Conservation (phyloP, 2,797 vertebrate genomes). For the Melanotaenia boesemani region DNA sequence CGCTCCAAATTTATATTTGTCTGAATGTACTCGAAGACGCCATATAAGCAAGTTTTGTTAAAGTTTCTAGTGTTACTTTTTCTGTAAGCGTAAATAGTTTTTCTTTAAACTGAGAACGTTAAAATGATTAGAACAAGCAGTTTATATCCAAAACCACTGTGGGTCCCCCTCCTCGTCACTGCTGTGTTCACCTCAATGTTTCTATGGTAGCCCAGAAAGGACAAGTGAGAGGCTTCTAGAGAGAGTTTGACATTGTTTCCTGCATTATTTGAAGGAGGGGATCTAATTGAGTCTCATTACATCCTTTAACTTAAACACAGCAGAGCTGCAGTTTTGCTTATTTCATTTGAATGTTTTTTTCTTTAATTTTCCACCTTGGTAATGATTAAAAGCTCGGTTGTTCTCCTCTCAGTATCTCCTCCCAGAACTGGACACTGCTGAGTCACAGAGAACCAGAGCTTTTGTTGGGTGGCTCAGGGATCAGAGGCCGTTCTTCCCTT, state of each 20-base stretch:
- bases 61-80: not conserved
- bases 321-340: not conserved
- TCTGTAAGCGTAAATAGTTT: not conserved
- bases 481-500: constrained; percentile 92
- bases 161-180: no score
- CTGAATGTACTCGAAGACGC: not conserved
- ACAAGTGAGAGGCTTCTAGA: no score
- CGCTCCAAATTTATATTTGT: no score
- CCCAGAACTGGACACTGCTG: constrained; percentile 93
- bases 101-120: no score
- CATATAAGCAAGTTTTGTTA: not conserved
- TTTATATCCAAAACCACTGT: no score
- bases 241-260: no score
- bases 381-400: constrained; percentile 25
- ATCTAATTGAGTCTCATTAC: not conserved
- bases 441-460: constrained; percentile 89
- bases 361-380: not conserved
- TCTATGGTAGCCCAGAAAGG: no score
- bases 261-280: not conserved
- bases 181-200: no score
- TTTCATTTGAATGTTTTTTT: not conserved
- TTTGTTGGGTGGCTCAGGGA: constrained; percentile 95
- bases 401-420: constrained; percentile 85
- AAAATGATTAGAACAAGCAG: no score
- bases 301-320: not conserved